Conservation (phyloP, 1,140 invertebrate genomes). For the Temnothorax curvispinosus region DNA sequence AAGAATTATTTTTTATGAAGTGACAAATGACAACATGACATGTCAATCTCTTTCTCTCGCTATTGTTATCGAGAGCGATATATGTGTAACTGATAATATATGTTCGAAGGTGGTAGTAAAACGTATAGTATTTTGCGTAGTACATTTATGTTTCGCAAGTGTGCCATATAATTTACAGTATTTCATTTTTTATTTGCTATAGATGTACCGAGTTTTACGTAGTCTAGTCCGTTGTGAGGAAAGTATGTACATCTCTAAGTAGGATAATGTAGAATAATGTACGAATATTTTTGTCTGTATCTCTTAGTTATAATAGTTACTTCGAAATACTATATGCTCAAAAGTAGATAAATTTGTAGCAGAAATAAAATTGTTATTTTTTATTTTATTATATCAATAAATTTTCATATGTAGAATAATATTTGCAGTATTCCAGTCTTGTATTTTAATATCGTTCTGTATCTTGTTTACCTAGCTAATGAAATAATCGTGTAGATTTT, state of each 20-base stretch:
- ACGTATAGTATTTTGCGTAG: slow-evolving; percentile 7
- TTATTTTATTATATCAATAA: not conserved
- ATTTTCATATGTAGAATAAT: not conserved
- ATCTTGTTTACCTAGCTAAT: not conserved
- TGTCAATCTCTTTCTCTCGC: not conserved
- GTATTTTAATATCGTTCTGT: not conserved
- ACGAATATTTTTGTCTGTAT: not conserved
- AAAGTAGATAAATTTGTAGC: not conserved
- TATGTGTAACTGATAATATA: not conserved
- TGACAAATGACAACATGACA: not conserved
- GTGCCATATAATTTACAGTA: slow-evolving; percentile 34
- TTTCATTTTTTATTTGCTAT: slow-evolving; percentile 2
- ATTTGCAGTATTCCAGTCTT: not conserved
- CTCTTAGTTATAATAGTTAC: not conserved
- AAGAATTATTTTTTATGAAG: not conserved
- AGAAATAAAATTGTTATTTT: not conserved
- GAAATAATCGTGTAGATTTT: not conserved
- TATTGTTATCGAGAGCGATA: not conserved
- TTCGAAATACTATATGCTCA: not conserved
- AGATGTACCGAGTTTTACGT: not conserved
- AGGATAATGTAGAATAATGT: not conserved
- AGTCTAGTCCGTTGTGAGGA: not conserved
- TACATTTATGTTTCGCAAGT: not conserved
- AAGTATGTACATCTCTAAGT: not conserved
- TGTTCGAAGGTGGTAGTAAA: not conserved